Evolutionary conservation across 2,113 vertebrate genomes (phyloP), one percentile per base, ranked within the genome.

Genomic region (Lycaon pictus): DNA sequence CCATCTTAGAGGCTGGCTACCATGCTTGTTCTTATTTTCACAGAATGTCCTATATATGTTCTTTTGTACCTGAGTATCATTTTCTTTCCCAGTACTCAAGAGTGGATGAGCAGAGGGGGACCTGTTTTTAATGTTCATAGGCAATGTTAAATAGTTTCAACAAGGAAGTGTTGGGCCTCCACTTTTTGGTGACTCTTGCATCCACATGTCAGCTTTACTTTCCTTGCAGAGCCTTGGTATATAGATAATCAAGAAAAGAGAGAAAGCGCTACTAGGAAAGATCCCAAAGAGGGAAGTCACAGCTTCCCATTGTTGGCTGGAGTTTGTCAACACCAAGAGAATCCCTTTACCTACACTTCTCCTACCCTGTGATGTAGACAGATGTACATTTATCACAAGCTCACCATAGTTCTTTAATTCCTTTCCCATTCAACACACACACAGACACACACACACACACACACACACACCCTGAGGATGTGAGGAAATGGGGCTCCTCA

Each of bases 291-390:
- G 10, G 23, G 5, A 91, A 91, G n/a, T 79, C 4, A 43, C 11
- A 55, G 43, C 13, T 79, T 94, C 53, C 22, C 37, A 2, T 35
- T 56, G 16, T 89, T 93, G 77, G 11, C 10, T 20, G 8, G 9
- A 95, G n/a, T 85, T 51, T 74, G 62, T 13, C 81, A 97, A 43
- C 37, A 37, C 20, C 10, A 81, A 80, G 76, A 83, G 56, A 92
- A 51, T 56, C 5, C 11, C 15, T 84, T 55, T 62, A 35, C 12
- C 2, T 37, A 6, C 5, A 35, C 3, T 9, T 58, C 22, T 95
- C 10, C 19, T 69, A 37, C 19, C 25, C 19, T 37, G 58, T 25
- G 20, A 16, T 58, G 48, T 63, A 15, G 53, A 62, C 16, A 89
- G 35, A 32, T 65, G 29, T 86, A 53, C 48, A 56, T 72, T 72